Percentiles rank a stretch among this genome's conserved stretches.
These are phyloP conservation scores for Pomacea canaliculata DNA, from an alignment of 2,888 invertebrate species.

Conservation along the genomic window DNA sequence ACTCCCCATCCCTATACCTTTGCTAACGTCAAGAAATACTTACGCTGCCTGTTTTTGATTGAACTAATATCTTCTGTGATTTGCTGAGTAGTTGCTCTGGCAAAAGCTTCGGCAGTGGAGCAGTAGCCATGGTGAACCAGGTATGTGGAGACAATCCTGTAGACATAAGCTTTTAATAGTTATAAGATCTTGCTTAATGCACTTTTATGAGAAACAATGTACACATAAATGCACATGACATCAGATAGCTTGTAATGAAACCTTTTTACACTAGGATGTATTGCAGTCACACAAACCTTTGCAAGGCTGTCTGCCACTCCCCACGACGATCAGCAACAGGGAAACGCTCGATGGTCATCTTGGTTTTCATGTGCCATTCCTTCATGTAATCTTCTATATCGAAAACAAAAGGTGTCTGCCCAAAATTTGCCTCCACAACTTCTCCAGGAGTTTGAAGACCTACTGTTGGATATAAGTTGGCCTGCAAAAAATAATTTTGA, in stretches of 20 bases:
- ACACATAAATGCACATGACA: no score
- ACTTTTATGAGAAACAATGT: no score
- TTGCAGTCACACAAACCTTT: conserved; percentile 76
- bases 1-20: background rate
- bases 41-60: conserved; percentile 96
- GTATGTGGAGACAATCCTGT: conserved; percentile 95
- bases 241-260: no score
- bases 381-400: conserved; percentile 97
- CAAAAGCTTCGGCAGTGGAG: conserved; percentile 93
- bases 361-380: conserved; percentile 87
- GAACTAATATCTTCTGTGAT: conserved; percentile 93
- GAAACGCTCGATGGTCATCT: conserved; percentile 87
- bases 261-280: no score
- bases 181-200: no score
- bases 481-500: conserved; percentile 74
- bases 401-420: conserved; percentile 96
- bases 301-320: conserved; percentile 92
- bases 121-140: conserved; percentile 98
- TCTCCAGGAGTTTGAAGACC: conserved; percentile 98
- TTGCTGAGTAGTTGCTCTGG: conserved; percentile 87
- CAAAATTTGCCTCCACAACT: conserved; percentile 98
- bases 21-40: conserved; percentile 38
- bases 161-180: conserved; percentile 43
- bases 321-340: conserved; percentile 88
- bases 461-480: conserved; percentile 96